These are phyloP conservation scores for Limulus polyphemus DNA, from an alignment of 2,888 invertebrate genomes.

Conservation along the genomic window DNA sequence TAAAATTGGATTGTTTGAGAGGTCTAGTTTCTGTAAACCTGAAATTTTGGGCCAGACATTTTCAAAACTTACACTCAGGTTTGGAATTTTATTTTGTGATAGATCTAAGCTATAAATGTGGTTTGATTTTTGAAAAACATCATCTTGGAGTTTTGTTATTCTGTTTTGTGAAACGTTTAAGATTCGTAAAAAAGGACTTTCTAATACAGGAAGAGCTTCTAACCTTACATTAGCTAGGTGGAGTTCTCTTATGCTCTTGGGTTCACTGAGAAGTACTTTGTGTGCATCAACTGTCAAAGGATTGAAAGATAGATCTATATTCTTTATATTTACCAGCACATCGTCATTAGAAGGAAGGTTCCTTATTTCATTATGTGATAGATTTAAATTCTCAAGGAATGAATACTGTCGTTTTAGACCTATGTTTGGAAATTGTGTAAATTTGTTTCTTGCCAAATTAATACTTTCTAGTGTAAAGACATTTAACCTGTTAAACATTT, in stretches of 20 bases:
- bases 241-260: conserved; percentile 64
- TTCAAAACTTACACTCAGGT: conserved; percentile 41
- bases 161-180: conserved; percentile 67
- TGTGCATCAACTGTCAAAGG: conserved; percentile 62
- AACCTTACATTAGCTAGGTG: conserved; percentile 71
- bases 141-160: conserved; percentile 51
- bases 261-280: conserved; percentile 64
- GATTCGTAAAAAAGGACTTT: conserved; percentile 68
- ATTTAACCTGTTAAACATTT: conserved; percentile 65
- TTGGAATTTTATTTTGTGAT: conserved; percentile 50
- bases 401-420: conserved; percentile 71
- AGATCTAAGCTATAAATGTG: conserved; percentile 63
- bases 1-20: conserved; percentile 70
- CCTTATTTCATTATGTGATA: conserved; percentile 61
- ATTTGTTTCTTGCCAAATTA: conserved; percentile 59
- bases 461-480: conserved; percentile 69
- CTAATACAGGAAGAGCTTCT: conserved; percentile 36
- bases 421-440: conserved; percentile 63
- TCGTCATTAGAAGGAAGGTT: conserved; percentile 72
- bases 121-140: conserved; percentile 62
- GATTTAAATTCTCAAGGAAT: conserved; percentile 61
- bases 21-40: conserved; percentile 57
- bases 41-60: conserved; percentile 56
- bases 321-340: conserved; percentile 74
- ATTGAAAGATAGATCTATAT: conserved; percentile 71